Percentiles rank a stretch among this genome's conserved stretches.
These are phyloP conservation scores for Ficedula albicollis DNA, from an alignment of 2,797 vertebrate genomes.

Conservation along the genomic window DNA sequence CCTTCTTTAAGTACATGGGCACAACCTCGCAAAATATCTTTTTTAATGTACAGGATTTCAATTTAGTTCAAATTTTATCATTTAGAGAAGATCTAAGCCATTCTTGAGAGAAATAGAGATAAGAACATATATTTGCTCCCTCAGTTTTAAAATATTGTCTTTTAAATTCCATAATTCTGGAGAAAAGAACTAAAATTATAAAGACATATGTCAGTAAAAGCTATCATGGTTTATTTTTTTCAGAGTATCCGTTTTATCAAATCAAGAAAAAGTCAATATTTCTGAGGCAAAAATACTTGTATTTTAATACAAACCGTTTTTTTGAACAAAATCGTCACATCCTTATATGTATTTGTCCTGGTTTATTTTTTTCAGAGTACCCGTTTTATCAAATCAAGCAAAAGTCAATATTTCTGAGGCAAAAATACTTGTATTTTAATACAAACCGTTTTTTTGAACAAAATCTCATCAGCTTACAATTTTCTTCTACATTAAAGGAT, in stretches of 20 bases:
- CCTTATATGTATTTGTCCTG: too few species aligned
- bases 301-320: neutral
- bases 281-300: neutral
- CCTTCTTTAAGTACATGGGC: neutral
- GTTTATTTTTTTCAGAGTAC: neutral
- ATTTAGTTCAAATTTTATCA: conserved; percentile 19
- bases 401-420: neutral
- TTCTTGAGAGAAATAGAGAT: neutral
- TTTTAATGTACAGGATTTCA: neutral
- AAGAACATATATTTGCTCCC: neutral
- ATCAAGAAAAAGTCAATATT: neutral
- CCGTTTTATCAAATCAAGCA: neutral
- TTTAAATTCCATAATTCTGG: neutral
- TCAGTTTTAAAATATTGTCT: neutral
- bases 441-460: neutral
- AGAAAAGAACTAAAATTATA: conserved; percentile 16
- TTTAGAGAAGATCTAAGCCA: neutral
- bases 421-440: neutral
- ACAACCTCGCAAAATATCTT: neutral
- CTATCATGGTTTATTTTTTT: neutral
- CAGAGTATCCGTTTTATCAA: neutral
- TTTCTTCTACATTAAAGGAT: neutral
- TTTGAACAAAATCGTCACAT: neutral
- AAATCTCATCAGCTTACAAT: neutral
- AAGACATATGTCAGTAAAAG: neutral